Conservation (phyloP, 2,888 invertebrate genomes). For the Phoronis australis region DNA sequence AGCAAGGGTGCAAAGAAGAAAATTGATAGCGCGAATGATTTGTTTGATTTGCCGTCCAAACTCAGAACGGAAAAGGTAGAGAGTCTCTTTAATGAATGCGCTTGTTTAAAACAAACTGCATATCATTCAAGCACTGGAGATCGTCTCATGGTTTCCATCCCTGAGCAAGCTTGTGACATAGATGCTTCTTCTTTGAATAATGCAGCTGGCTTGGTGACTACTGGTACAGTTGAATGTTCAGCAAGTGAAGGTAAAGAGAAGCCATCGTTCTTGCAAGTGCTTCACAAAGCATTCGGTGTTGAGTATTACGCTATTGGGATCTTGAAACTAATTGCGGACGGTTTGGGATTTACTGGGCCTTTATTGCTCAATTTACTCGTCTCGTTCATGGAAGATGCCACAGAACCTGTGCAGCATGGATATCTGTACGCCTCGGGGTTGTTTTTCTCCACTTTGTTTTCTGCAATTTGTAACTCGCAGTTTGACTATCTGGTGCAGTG, state of each 20-base stretch:
- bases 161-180: too few relatives aligned
- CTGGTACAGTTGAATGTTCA: too few relatives aligned
- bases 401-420: constrained; percentile 58
- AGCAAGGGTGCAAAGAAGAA: constrained; percentile 48
- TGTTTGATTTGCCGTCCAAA: constrained; percentile 38
- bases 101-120: too few relatives aligned
- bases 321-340: constrained; percentile 72
- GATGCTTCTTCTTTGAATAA: too few relatives aligned
- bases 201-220: too few relatives aligned
- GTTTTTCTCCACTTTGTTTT: constrained; percentile 63
- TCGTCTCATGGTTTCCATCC: too few relatives aligned
- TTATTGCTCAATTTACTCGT: constrained; percentile 78
- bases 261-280: constrained; percentile 24
- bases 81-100: constrained; percentile 22
- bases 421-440: constrained; percentile 61
- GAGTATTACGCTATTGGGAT: constrained; percentile 46
- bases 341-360: constrained; percentile 82
- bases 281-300: constrained; percentile 41
- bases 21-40: constrained; percentile 57
- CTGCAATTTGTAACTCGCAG: constrained; percentile 76
- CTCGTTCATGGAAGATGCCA: constrained; percentile 68
- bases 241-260: too few relatives aligned
- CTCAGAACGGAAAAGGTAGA: constrained; percentile 33
- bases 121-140: too few relatives aligned
- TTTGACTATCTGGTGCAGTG: constrained; percentile 76